Conservation (phyloP, 2,797 vertebrate genomes). For the Serranus cabrilla region DNA sequence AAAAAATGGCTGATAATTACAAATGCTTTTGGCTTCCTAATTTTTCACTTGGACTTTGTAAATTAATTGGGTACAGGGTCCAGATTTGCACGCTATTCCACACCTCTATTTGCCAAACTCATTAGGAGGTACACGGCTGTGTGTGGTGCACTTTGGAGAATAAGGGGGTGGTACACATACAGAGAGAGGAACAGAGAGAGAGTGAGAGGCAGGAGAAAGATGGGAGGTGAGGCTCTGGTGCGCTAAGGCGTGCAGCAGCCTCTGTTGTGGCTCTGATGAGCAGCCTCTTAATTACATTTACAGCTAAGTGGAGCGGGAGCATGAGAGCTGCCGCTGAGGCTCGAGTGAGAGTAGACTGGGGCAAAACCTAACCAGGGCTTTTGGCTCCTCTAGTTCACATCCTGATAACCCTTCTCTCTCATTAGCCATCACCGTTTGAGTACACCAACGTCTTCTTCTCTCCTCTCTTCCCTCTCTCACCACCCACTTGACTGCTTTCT, state of each 20-base stretch:
- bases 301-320: slow-evolving; percentile 80
- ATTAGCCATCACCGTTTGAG: slow-evolving; percentile 58
- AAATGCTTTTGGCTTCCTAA: slow-evolving; percentile 52
- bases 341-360: slow-evolving; percentile 63
- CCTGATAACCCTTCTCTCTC: slow-evolving; percentile 62
- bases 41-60: slow-evolving; percentile 58
- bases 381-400: slow-evolving; percentile 63
- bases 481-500: slow-evolving; percentile 54
- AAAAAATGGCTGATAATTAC: slow-evolving; percentile 43
- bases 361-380: slow-evolving; percentile 64
- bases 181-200: slow-evolving; percentile 22
- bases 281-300: slow-evolving; percentile 84
- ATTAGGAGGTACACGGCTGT: slow-evolving; percentile 57
- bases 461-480: slow-evolving; percentile 41
- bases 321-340: slow-evolving; percentile 67
- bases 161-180: slow-evolving; percentile 29
- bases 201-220: slow-evolving; percentile 45
- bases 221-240: slow-evolving; percentile 64
- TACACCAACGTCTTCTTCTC: slow-evolving; percentile 45
- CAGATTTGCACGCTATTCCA: slow-evolving; percentile 60
- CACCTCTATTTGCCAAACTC: slow-evolving; percentile 72
- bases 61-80: slow-evolving; percentile 65
- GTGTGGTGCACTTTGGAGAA: slow-evolving; percentile 51
- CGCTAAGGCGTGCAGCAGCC: slow-evolving; percentile 62
- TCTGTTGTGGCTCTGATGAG: slow-evolving; percentile 75